Base-by-base conservation (phyloP, 2,113 vertebrate species). In the Hemibates koningsi region DNA sequence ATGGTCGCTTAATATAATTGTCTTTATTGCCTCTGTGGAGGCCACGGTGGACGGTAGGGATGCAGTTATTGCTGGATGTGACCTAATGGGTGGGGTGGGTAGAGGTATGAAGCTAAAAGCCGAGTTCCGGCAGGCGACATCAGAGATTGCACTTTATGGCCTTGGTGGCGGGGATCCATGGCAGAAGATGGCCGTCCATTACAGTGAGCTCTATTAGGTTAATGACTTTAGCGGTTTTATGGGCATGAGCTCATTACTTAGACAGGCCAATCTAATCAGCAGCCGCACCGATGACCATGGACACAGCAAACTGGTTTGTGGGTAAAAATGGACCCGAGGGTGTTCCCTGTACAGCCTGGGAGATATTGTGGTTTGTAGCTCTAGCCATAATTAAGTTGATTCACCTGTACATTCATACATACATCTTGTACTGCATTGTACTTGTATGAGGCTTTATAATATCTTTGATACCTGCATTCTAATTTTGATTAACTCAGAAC, bases 211-310 rank as follows among this genome's bases (percentile, higher is more conserved):
- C 92, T 93, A 91, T 95, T 89, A 94, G 92, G 86, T 90, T 94
- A 95, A 96, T 93, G 93, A 94, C 93, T 93, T 95, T 85, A 94
- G 87, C 83, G 81, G 90, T 89, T 96, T 96, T 94, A 95, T 95
- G 89, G 91, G 57, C 81, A 90, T 87, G 88, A 89, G 91, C 79
- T 93, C 93, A 93, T 95, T 94, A 94, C 90, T 94, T 93, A 95
- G 90, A 89, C 89, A 68, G 86, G 43, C 86, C 91, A 94, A 94
- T 95, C 89, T 93, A 94, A 95, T 95, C 92, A 93, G 89, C 88
- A 81, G 54, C 91, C 83, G 54, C 92, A 86, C 76, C 19, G 83
- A 57, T 88, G 59, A 56, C 85, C 88, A 78, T 76, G 29, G 84
- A 80, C 89, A 82, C 81, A 78, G n/a, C 53, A 82, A 91, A 91